phyloP scores from a whole-genome alignment of 2,113 vertebrate genomes.

The Camelus bactrianus region DNA sequence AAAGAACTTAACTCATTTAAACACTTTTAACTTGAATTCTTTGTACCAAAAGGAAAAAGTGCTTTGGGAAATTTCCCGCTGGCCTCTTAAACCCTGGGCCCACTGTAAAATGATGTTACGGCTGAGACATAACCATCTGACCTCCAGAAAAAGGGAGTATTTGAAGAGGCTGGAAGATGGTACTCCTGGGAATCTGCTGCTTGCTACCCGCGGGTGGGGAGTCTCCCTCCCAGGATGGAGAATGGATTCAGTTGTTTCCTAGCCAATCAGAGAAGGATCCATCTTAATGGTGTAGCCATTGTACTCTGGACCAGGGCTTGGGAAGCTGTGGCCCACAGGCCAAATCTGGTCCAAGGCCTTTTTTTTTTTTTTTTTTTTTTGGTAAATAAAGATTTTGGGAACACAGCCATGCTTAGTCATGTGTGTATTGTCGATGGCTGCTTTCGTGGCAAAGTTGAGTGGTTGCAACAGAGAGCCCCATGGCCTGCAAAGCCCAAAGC shows the following conservation, averaged over 20 bases:
- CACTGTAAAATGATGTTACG: not conserved
- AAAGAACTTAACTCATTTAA: conserved; percentile 24
- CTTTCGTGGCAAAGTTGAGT: not conserved
- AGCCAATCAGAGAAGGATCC: not conserved
- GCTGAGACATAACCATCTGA: not conserved
- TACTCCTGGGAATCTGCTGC: not conserved
- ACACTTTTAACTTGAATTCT: not conserved
- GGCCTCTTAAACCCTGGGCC: not conserved
- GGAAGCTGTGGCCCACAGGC: not conserved
- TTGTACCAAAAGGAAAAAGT: not conserved
- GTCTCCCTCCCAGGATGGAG: too few relatives aligned
- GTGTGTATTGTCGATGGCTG: not conserved
- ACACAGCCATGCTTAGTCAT: not conserved
- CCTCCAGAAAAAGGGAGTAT: not conserved
- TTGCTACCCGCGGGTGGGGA: not conserved
- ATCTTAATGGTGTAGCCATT: rapidly evolving
- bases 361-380: not conserved
- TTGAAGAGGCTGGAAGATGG: not conserved
- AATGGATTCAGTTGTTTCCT: not conserved
- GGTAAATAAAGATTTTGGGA: not conserved
- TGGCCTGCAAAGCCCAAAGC: not conserved
- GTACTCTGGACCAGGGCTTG: not conserved
- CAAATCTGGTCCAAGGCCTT: not conserved
- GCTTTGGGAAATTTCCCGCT: not conserved
- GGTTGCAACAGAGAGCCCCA: not conserved